Evolutionary conservation across 2,888 invertebrate genomes (phyloP).

Genomic region (Pammene aurita): DNA sequence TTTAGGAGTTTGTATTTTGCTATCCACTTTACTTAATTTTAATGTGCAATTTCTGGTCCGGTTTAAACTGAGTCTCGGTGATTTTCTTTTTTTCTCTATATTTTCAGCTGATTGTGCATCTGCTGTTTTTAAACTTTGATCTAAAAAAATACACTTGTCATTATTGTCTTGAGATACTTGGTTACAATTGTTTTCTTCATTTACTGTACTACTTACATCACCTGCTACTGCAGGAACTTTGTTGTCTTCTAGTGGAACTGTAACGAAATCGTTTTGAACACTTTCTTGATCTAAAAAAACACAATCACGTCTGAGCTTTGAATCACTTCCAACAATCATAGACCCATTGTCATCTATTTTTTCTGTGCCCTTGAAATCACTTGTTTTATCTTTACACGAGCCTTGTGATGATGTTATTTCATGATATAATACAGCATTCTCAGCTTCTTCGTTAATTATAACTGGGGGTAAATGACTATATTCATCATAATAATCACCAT

Average conservation of each 20-base stretch:
- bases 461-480: neutral
- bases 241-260: slow-evolving; percentile 4
- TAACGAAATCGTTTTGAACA: neutral
- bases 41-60: neutral
- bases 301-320: neutral
- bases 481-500: neutral
- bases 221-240: neutral
- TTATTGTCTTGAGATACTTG: slow-evolving; percentile 13
- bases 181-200: slow-evolving; percentile 7
- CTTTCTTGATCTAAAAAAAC: slow-evolving; percentile 16
- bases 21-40: neutral
- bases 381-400: neutral
- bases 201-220: slow-evolving; percentile 22
- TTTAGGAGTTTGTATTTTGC: neutral
- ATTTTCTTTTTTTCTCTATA: slow-evolving; percentile 23
- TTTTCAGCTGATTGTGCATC: slow-evolving; percentile 2
- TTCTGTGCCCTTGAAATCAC: neutral
- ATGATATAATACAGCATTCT: neutral
- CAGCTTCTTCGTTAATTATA: neutral
- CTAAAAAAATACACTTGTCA: slow-evolving; percentile 15
- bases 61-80: slow-evolving; percentile 27
- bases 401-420: neutral
- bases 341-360: neutral
- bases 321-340: slow-evolving; percentile 5
- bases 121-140: neutral